Base-by-base conservation (phyloP, 2,888 invertebrate species). In the Myopa tessellatipennis region DNA sequence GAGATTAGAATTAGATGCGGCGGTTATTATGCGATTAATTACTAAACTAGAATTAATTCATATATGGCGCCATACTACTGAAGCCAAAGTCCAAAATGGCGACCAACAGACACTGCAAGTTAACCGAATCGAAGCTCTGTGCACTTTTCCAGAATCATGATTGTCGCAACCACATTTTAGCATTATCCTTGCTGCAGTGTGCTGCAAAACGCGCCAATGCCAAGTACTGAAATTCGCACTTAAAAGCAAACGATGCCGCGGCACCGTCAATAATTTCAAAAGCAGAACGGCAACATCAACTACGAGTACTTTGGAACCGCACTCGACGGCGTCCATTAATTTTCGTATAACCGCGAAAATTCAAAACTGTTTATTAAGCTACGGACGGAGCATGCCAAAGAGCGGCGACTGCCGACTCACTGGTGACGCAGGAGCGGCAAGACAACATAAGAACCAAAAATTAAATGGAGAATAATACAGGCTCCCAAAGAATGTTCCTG, bases 301-400 rank as follows among this genome's bases (percentile, higher is more conserved):
- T 26, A 26, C 55, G 18, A 34, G 63, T 63, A 63, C 73, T 10
- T 16, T 38, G 4, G 55, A 16, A 79, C 79, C 80, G 61, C 79
- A 82, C 65, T 77, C 85, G 85, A 83, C 80, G 83, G 82, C 85
- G 84, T 85, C 84, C 87, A 87, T 86, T 87, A 87, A 86, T 87
- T 87, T 85, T 82, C 83, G 81, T 82, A 82, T 81, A 86, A 85
- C 87, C 86, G 83, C 87, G 85, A 85, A 68, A 85, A 87, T 86
- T 85, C 85, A 83, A 85, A 86, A 86, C 85, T 86, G 85, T 86
- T 85, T 85, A 85, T 87, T 85, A 85, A 85, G 84, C 84, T 82
- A 82, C 82, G 38, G 4, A 83, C 84, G 83, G 55, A 58, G 18
- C 61, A 34, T 71, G 69, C 73, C 71, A 77, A 38, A 55, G 74